Conservation (phyloP, 2,113 vertebrate genomes). For the Prionailurus bengalensis region DNA sequence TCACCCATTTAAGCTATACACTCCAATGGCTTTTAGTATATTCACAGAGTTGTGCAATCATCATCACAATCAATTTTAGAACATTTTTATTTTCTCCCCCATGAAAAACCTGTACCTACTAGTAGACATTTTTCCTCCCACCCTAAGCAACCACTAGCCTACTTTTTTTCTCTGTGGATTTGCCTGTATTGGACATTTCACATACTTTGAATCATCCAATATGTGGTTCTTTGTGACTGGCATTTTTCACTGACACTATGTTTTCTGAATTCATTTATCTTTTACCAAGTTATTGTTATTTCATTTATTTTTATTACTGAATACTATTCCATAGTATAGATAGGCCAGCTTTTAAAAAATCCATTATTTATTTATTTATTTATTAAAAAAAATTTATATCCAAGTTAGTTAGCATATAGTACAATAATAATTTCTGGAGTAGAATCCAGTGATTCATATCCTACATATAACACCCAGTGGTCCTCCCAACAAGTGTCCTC, state of each 20-base stretch:
- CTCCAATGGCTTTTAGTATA: not conserved
- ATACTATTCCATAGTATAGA: not conserved
- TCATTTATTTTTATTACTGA: not conserved
- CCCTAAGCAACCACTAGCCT: not conserved
- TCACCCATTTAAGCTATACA: not conserved
- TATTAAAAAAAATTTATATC: too few species aligned
- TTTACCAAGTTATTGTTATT: not conserved
- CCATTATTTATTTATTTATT: not conserved
- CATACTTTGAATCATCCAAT: not conserved
- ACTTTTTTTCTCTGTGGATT: not conserved
- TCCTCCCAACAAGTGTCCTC: too few species aligned
- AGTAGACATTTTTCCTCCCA: not conserved
- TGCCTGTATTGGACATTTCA: not conserved
- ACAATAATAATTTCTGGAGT: too few species aligned
- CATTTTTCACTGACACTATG: not conserved
- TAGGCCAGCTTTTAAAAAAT: not conserved
- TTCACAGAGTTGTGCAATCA: not conserved
- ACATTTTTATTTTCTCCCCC: not conserved
- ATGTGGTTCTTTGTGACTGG: not conserved
- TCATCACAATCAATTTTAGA: constrained; percentile 10
- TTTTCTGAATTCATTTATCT: constrained; percentile 7
- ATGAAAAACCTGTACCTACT: not conserved
- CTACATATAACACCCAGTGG: too few species aligned
- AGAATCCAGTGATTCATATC: too few species aligned
- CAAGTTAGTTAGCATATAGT: too few species aligned